Evolutionary conservation across 2,888 invertebrate genomes (phyloP).

Genomic region (Watsonalla cultraria): DNA sequence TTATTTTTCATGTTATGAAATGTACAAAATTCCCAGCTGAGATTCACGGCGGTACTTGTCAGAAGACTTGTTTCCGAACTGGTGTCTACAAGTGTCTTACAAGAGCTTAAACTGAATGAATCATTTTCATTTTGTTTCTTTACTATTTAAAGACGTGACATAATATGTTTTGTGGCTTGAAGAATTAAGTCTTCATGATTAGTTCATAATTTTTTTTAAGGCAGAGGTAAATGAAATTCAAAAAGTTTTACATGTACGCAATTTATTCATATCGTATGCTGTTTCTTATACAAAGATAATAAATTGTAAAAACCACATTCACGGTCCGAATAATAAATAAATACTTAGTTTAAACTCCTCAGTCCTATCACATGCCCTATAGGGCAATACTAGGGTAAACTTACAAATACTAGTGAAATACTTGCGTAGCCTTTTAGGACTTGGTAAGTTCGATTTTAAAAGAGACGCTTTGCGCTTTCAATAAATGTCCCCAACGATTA

Average conservation of each 20-base stretch:
- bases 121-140: too few relatives aligned
- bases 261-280: slow-evolving; percentile 77
- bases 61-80: too few relatives aligned
- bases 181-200: too few relatives aligned
- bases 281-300: slow-evolving; percentile 77
- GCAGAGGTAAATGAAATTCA: slow-evolving; percentile 52
- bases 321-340: slow-evolving; percentile 74
- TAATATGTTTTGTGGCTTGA: too few relatives aligned
- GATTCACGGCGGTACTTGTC: too few relatives aligned
- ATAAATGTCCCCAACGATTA: slow-evolving; percentile 9
- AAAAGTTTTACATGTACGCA: slow-evolving; percentile 72
- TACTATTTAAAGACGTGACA: too few relatives aligned
- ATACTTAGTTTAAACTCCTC: slow-evolving; percentile 65
- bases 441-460: slow-evolving; percentile 32
- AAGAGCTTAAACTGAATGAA: too few relatives aligned
- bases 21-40: too few relatives aligned
- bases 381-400: slow-evolving; percentile 57
- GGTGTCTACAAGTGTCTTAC: too few relatives aligned
- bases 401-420: slow-evolving; percentile 51
- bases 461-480: slow-evolving; percentile 9
- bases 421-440: slow-evolving; percentile 57
- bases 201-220: background rate
- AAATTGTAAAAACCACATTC: slow-evolving; percentile 76
- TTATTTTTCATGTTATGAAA: too few relatives aligned
- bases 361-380: slow-evolving; percentile 66